Evolutionary conservation across 2,888 invertebrate species (phyloP), one percentile per base, ranked within the genome.

Genomic region (Drosophila stalkeri): DNA sequence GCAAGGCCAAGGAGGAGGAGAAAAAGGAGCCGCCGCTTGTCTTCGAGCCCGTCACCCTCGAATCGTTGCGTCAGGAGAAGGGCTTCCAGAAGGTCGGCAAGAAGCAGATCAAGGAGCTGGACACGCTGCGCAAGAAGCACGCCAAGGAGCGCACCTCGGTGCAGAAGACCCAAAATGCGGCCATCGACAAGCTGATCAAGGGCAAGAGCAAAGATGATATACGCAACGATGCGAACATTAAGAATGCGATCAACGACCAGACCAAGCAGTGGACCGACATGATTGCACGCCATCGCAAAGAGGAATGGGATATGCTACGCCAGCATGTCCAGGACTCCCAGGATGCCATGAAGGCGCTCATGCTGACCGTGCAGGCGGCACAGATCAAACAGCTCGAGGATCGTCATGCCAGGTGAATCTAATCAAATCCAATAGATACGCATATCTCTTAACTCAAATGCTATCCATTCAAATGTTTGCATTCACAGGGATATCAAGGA

Each of bases 81-180:
- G 96, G 96, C 31, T 99, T 97, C 93, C 94, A 96, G 84, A 99
- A 99, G 94, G 96, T 97, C 41, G 96, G 97, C 54, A 96, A 98
- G 89, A 99, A 99, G 92, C 99, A 99, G 91, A 97, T 98, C 93
- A 99, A 99, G 91, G 99, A 99, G 88, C 92, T 98, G 74, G 99
- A 99, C 68, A 94, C 97, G 7, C 94, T 99, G 93, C 96, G 96
- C 92, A 99, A 99, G 92, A 96, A 97, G 64, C 99, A 99, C 90
- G 95, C 96, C 80, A 99, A 99, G 92, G 99, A 99, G 93, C 96
- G 98, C 92, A 94, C 96, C 90, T 93, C 96, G 35, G 95, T 99
- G 92, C 99, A 99, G 93, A 99, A 98, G 92, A 95, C 96, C 16
- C 98, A 99, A 92, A 98, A 98, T 92, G 94, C 96, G 2, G 96